A percentile compares a stretch with the other conserved stretches of the same genome.
Evolutionary conservation across 2,888 invertebrate species (phyloP).

Genomic region (Marronus borbonicus): DNA sequence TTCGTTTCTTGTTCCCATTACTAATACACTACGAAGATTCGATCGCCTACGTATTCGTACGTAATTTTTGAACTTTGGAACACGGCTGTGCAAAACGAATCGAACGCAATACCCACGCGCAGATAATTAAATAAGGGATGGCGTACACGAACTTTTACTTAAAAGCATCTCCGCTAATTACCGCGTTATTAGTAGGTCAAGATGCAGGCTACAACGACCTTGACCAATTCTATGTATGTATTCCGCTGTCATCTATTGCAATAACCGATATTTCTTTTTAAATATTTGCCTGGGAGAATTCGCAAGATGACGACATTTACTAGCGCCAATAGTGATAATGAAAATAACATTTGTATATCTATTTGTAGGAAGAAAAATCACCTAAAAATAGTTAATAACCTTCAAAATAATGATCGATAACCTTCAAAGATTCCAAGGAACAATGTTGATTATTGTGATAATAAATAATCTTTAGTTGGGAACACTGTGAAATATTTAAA

Average conservation of each 20-base stretch:
- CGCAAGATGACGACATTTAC: background rate
- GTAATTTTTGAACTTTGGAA: background rate
- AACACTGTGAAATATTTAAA: no score
- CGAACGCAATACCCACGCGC: no score
- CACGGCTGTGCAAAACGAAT: background rate
- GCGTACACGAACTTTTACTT: conserved; percentile 4
- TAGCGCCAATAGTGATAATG: no score
- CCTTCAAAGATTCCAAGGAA: no score
- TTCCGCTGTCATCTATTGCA: conserved; percentile 20
- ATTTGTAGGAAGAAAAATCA: no score
- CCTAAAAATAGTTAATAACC: no score
- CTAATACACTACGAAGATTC: background rate
- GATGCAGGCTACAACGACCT: conserved; percentile 39
- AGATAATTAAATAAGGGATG: background rate
- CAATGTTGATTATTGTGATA: no score
- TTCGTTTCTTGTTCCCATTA: conserved; percentile 1
- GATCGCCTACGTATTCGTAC: background rate
- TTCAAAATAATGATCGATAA: no score
- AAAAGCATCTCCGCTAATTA: conserved; percentile 27
- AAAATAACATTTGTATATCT: no score
- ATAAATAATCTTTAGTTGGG: no score
- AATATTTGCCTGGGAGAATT: background rate
- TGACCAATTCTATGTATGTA: conserved; percentile 4
- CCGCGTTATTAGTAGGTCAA: conserved; percentile 33
- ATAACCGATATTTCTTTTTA: conserved; percentile 15